Percentiles rank a stretch among this genome's conserved stretches.
Conservation (phyloP, 2,113 vertebrate species). For the Uria lomvia region DNA sequence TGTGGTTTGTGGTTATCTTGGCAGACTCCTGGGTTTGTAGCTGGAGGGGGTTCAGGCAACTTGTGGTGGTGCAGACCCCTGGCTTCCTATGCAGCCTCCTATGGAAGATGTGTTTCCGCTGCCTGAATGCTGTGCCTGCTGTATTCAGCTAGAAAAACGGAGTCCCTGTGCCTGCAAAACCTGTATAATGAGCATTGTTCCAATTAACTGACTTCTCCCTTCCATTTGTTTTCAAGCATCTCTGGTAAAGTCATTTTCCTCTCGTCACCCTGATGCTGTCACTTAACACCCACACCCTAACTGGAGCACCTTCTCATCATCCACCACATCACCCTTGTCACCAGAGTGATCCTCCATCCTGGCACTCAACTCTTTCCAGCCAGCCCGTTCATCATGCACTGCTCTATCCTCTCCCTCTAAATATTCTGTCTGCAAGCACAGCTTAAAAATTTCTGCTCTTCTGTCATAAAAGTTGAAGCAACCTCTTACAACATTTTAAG, state of each 20-base stretch:
- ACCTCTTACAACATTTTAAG: neutral
- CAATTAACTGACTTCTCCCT: neutral
- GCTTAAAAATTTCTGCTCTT: neutral
- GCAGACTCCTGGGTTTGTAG: neutral
- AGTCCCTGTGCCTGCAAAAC: neutral
- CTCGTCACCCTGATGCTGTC: constrained; percentile 10
- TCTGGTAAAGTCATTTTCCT: neutral
- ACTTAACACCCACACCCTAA: neutral
- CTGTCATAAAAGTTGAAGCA: neutral
- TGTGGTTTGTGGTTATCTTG: neutral
- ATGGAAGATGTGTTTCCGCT: neutral
- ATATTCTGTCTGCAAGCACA: neutral
- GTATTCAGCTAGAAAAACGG: neutral
- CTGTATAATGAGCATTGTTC: neutral
- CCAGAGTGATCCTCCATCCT: neutral
- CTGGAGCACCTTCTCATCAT: neutral
- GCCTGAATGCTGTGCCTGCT: neutral
- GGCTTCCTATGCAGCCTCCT: neutral
- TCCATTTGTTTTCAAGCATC: neutral
- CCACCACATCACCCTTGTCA: neutral
- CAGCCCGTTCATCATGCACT: neutral
- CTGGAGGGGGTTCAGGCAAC: neutral
- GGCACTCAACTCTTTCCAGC: neutral
- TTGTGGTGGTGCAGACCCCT: neutral
- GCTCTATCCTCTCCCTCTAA: neutral